Base-by-base conservation (phyloP, 30 jellyfish, hydroid and myxozoan genomes). In the Aurelia coerulea region DNA sequence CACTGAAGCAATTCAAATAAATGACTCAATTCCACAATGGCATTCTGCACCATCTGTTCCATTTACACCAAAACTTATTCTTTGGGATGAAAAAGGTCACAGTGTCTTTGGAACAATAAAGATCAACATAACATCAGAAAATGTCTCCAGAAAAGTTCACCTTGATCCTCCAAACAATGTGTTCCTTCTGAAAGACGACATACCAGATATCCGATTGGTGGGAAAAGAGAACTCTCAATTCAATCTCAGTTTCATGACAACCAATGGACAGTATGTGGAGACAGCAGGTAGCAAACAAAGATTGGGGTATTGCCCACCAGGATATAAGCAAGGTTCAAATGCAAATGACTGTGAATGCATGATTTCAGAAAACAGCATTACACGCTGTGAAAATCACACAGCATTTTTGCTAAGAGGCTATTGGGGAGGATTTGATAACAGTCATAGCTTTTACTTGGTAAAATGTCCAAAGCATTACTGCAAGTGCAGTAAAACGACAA, bases 401-500 rank as follows among this genome's bases (percentile, higher is more conserved):
- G 88, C 76, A 8, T 89, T 68, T 51, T 54, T 88, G 54, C 79
- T 82, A 19, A 67, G 49, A 19, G 96, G 97, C 13, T 83, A 74
- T 18, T 88, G 97, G 91, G 91, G 90, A 19, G 74, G 76, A 17
- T 23, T 41, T 23, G 73, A 69, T 41, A 23, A 19, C 10, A 64
- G 54, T 16, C 34, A 41, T 34, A 23, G 49, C 6, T 62, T 83
- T n/a, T 42, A 74, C 58, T 81, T 86, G 10, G 46, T 77, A 18
- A 72, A 75, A 60, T 94, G 98, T 75, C 98, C 98, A n/a, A 68
- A 39, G 76, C 68, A 82, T 32, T 94, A 83, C 66, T 94, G 98
- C 67, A 52, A 67, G 12, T 94, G 98, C 83, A 23, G 59, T 58
- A 16, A 13, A 52, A 68, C 31, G 5, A 42, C 19, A 18, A 73